phyloP scores from a whole-genome alignment of 2,888 invertebrate species.

The Andricus curvator region DNA sequence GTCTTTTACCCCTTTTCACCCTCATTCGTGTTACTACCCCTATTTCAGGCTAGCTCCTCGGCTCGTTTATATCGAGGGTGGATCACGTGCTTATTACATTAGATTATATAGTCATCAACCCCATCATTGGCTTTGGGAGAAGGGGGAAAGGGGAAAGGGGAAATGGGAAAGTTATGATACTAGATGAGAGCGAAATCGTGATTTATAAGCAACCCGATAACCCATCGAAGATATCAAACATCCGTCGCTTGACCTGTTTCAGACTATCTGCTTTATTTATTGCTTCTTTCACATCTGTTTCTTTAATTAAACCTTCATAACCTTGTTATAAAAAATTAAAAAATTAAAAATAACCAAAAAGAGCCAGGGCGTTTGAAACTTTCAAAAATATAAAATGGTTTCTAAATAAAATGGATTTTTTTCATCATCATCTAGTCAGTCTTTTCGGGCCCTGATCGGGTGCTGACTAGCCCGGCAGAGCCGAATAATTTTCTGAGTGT shows the following conservation, averaged over 20 bases:
- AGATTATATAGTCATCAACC: constrained; percentile 72
- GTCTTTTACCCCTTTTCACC: constrained; percentile 46
- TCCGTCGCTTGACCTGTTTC: constrained; percentile 45
- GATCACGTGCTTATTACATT: constrained; percentile 62
- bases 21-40: constrained; percentile 50
- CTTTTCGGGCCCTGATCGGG: no score
- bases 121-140: constrained; percentile 63
- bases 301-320: neutral
- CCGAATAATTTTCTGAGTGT: no score
- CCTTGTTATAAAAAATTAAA: no score
- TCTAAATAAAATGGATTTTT: no score
- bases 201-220: constrained; percentile 75
- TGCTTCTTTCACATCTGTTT: constrained; percentile 44
- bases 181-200: constrained; percentile 61
- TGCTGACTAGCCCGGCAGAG: no score
- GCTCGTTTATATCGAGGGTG: constrained; percentile 60
- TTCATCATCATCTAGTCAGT: no score
- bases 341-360: no score
- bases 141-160: constrained; percentile 45
- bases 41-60: constrained; percentile 45
- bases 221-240: constrained; percentile 67
- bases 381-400: no score
- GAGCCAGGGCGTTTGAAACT: no score
- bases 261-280: constrained; percentile 54
- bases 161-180: constrained; percentile 43